Evolutionary conservation across 2,888 invertebrate species (phyloP).

Genomic region (Orchesellides sinensis): DNA sequence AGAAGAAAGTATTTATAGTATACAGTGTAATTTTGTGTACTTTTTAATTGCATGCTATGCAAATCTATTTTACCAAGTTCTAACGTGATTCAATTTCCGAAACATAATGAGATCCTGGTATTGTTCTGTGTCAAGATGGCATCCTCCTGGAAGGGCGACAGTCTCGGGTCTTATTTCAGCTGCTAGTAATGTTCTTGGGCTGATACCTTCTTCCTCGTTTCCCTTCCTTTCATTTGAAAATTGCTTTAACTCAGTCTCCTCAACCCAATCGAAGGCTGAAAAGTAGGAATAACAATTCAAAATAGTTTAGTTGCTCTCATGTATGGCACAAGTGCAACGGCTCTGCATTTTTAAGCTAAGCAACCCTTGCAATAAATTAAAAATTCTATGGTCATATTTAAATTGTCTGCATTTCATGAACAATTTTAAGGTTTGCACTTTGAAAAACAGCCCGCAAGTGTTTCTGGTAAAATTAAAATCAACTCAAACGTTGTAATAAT

Average conservation of each 20-base stretch:
- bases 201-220: constrained; percentile 12
- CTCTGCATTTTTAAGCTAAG: too few relatives aligned
- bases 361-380: too few relatives aligned
- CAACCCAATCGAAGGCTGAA: constrained; percentile 74
- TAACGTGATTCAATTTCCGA: constrained; percentile 72
- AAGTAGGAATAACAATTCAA: constrained; percentile 11
- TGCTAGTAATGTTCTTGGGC: constrained; percentile 46
- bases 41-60: background rate
- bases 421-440: too few relatives aligned
- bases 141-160: constrained; percentile 73
- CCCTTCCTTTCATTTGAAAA: constrained; percentile 40
- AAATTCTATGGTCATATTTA: too few relatives aligned
- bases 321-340: too few relatives aligned
- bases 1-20: background rate
- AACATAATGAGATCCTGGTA: constrained; percentile 73
- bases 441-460: too few relatives aligned
- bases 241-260: constrained; percentile 71
- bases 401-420: too few relatives aligned
- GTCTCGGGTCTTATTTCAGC: constrained; percentile 65
- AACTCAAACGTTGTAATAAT: too few relatives aligned
- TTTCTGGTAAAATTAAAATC: too few relatives aligned
- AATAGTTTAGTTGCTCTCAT: background rate
- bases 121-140: constrained; percentile 71
- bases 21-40: background rate
- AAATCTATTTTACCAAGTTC: constrained; percentile 69